Base-by-base conservation (phyloP, 2,888 invertebrate genomes). In the Eubasilissa splendida region DNA sequence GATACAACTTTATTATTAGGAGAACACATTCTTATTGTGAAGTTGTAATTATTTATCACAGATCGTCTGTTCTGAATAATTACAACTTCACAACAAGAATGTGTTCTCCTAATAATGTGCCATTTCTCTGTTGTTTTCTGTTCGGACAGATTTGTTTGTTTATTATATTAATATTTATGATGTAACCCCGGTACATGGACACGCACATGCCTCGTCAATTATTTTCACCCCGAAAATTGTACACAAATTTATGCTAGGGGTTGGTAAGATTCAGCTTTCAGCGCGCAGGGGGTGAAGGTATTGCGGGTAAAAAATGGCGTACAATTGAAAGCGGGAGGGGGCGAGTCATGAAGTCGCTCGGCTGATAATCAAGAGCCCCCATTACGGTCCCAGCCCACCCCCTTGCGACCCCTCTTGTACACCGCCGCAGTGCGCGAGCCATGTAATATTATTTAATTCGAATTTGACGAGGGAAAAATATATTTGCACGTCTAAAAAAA, bases 321-420 rank as follows among this genome's bases (percentile, higher is more conserved):
- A 71, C 60, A 78, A 60, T 60, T 60, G 77, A 52, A 71, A 71
- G 56, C 52, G 31, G 73, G 73, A 52, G 73, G 66, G 77, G 66
- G 76, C 60, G 77, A 76, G 79, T 81, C 78, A 76, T 71, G 76
- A 76, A 82, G 80, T 78, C 82, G 82, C 75, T 77, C 77, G 80
- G 79, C 77, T 82, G 82, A 82, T 82, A 82, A 82, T 82, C 82
- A 82, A 80, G 80, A 78, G 68, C 76, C 75, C 66, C 70, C 71
- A 70, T 78, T 70, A 78, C 60, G 65, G 22, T 54, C 42, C 12
- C 54, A 54, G 5, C 14, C 60, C 60, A 14, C 63, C 65, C 58
- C 74, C 59, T n/a, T 50, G 42, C 60, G 60, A 52, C 52, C 75
- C 60, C 73, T 33, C 31, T 7, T 58, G 11, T 8, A 12, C 42